Base-by-base conservation (phyloP, 1,140 invertebrate species). In the Drosophila pruinosa region DNA sequence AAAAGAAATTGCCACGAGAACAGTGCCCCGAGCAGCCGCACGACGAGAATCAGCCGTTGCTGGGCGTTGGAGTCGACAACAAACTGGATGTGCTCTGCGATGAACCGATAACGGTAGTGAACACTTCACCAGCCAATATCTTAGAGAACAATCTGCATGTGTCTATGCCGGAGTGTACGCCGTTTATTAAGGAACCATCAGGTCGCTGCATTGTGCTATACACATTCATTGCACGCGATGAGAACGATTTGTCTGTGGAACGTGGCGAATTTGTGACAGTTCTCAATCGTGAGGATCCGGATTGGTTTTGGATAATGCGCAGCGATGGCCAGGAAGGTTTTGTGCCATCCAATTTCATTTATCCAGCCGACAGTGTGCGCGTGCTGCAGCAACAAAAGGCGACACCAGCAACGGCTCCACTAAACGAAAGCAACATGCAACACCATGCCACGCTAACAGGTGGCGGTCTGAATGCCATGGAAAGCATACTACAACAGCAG, bases 261-360 rank as follows among this genome's bases (percentile, higher is more conserved):
- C 92, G 97, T 48, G 97, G 97, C 4, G 97, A 99, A 91, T 97
- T 98, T 92, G 97, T 99, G 1, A 98, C 97, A 91, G 97, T 98
- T 1, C 92, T 99, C 7, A 99, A 99, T 92, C 93, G 96, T 77
- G 97, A 98, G 90, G 98, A 98, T 92, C 95, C 96, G 0, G 97
- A 98, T 90, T 98, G 98, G 98, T 98, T 96, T 89, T 99, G 97
- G 98, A 96, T 99, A 12, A 94, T 97, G 15, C 93, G 96, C 62
- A 96, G 95, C 78, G 97, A 98, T 91, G 97, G 97, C 0, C 96
- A 97, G 85, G 98, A 99, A 92, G 98, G 98, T 7, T 99, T 99
- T 92, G 97, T 99, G 22, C 98, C 98, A 4, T 96, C 96, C 22
- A 97, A 96, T n/a, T 98, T 98, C 91, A 96, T 98, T 0, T 98